Evolutionary conservation across 2,888 invertebrate species (phyloP), one percentile per base, ranked within the genome.

Genomic region (Hylaea fasciaria): DNA sequence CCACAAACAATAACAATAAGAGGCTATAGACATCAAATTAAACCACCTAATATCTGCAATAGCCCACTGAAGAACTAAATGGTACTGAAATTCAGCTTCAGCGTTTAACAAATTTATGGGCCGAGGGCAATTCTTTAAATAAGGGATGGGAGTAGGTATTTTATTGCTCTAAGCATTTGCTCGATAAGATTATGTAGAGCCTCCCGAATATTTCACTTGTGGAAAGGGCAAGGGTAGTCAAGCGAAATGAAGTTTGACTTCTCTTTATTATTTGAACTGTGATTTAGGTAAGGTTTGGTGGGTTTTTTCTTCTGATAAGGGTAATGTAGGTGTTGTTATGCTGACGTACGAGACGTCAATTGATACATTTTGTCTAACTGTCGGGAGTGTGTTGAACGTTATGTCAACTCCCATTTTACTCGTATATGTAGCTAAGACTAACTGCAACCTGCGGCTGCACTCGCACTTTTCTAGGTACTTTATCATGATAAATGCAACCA

Each of bases 11-110:
- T 48, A 37, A 47, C 17, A 35, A 69, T 66, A 73, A 75, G 64
- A 71, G 72, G 72, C 76, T 78, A 81, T 78, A 81, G 72, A 77
- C 84, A 82, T 82, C 78, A 82, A 85, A 85, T 85, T 82, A 66
- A 72, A 69, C 64, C 67, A 52, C 65, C 68, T 61, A 56, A 67
- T 57, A 63, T 66, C 57, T 66, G 65, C 57, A 62, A 53, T 57
- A 64, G 57, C 63, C 65, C 69, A 66, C 68, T 73, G 67, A 65
- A 74, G 66, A 76, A 76, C 78, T 77, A 79, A 82, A 80, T 68
- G 78, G 70, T 64, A 71, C 73, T 66, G 72, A 79, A 78, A 79
- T 71, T 80, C 69, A 67, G 71, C 72, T 78, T 73, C 69, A 76
- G 71, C 74, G 73, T 77, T 80, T 78, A 77, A 77, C 76, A 72